Evolutionary conservation across 2,113 vertebrate genomes (phyloP).

Genomic region (Glaucidium brasilianum): DNA sequence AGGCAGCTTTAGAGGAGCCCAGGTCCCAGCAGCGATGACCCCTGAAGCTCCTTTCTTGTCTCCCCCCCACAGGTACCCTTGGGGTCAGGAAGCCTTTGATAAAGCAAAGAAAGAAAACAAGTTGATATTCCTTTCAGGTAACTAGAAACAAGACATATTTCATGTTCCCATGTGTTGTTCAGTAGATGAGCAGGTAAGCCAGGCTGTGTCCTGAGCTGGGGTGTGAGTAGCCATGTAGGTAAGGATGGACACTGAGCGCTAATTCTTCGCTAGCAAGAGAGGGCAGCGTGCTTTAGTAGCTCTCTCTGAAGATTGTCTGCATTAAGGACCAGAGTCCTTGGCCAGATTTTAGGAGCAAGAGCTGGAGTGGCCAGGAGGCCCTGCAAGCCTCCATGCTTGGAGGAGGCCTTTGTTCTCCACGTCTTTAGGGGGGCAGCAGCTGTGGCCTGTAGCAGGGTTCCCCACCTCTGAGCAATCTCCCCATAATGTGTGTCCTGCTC

Average conservation of each 20-base stretch:
- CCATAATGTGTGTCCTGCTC: accelerated
- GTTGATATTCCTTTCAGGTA: slow-evolving; percentile 92
- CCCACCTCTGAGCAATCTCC: neutral
- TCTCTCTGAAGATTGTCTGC: neutral
- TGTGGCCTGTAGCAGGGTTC: neutral
- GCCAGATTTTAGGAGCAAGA: neutral
- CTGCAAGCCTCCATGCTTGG: neutral
- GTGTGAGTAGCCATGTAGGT: neutral
- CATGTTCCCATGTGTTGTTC: accelerated
- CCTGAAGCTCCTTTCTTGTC: neutral
- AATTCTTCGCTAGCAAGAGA: neutral
- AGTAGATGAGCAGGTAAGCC: neutral
- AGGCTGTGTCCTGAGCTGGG: neutral
- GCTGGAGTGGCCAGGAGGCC: neutral
- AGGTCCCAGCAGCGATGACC: neutral
- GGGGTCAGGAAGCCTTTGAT: slow-evolving; percentile 92
- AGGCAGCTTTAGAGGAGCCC: neutral
- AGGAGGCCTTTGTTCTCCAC: neutral
- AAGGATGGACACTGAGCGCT: neutral
- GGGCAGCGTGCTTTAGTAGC: accelerated
- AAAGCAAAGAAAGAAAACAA: slow-evolving; percentile 90
- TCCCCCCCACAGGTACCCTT: slow-evolving; percentile 81
- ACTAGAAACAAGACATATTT: neutral
- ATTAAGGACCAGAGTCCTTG: neutral
- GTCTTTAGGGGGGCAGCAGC: neutral